Conservation (phyloP, 2,113 vertebrate genomes). For the Bufo gargarizans region DNA sequence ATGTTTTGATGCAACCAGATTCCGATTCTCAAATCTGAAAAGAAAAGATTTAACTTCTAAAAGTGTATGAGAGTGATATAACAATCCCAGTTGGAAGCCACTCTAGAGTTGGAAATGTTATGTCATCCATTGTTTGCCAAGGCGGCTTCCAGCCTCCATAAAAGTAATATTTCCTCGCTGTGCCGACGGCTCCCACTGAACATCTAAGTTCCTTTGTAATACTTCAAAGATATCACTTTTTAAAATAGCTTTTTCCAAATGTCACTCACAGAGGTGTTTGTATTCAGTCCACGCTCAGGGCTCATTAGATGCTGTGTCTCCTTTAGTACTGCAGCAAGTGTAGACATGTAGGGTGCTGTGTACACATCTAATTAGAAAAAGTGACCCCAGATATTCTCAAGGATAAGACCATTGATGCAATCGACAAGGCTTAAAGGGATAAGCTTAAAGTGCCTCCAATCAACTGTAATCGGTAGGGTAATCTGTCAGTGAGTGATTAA, state of each 20-base stretch:
- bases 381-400: not conserved
- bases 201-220: conserved; percentile 46
- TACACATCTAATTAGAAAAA: not conserved
- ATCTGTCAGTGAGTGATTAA: too few species aligned
- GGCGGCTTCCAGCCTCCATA: not conserved
- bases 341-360: not conserved
- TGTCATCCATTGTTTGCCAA: conserved; percentile 21
- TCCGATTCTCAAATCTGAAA: not conserved
- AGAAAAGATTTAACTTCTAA: conserved; percentile 12
- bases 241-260: conserved; percentile 24
- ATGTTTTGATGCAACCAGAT: not conserved
- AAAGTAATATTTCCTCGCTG: not conserved
- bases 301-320: conserved; percentile 22
- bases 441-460: too few species aligned
- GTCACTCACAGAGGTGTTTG: conserved; percentile 21
- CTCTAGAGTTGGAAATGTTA: conserved; percentile 25
- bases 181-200: not conserved
- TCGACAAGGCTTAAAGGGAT: not conserved
- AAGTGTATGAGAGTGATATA: not conserved
- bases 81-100: conserved; percentile 24
- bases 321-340: not conserved
- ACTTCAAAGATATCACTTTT: conserved; percentile 43
- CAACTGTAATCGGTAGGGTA: too few species aligned
- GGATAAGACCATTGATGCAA: not conserved
- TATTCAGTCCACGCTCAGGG: not conserved